These are phyloP conservation scores for Apomyelois bistriatella DNA, from an alignment of 2,888 invertebrate genomes.

Conservation along the genomic window DNA sequence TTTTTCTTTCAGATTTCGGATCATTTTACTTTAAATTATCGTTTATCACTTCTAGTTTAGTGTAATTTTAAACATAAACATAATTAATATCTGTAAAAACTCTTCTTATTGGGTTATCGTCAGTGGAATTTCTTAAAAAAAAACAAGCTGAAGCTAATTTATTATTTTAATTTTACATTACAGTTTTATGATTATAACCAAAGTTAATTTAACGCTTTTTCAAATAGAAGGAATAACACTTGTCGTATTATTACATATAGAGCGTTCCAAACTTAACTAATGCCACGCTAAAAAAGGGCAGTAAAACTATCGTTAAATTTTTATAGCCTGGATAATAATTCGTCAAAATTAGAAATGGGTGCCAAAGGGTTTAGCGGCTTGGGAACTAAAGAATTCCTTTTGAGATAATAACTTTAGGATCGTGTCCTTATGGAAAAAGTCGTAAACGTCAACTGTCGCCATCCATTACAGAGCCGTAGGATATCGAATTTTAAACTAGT, in stretches of 20 bases:
- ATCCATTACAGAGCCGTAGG: constrained; percentile 13
- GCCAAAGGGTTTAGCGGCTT: constrained; percentile 59
- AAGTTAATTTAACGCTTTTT: constrained; percentile 1
- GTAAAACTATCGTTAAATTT: constrained; percentile 69
- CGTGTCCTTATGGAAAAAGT: constrained; percentile 56
- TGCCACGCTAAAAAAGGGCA: constrained; percentile 59
- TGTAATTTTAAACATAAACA: too few species aligned
- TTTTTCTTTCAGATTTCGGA: not conserved
- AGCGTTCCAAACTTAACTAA: not conserved
- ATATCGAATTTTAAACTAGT: not conserved
- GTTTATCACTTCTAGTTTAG: not conserved
- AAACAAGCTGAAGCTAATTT: not conserved
- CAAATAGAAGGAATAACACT: not conserved
- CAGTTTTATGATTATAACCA: not conserved
- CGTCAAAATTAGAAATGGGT: constrained; percentile 61
- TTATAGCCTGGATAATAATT: constrained; percentile 66
- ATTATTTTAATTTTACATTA: not conserved
- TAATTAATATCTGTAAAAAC: too few species aligned
- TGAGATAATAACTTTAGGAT: constrained; percentile 49
- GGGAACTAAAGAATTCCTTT: constrained; percentile 52
- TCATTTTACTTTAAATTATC: not conserved
- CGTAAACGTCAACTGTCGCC: constrained; percentile 43
- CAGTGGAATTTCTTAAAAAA: too few species aligned
- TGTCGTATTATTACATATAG: not conserved
- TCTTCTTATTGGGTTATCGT: too few species aligned